These are phyloP conservation scores for Ptilorrhoa leucosticta DNA, from an alignment of 2,113 vertebrate species.

Conservation along the genomic window DNA sequence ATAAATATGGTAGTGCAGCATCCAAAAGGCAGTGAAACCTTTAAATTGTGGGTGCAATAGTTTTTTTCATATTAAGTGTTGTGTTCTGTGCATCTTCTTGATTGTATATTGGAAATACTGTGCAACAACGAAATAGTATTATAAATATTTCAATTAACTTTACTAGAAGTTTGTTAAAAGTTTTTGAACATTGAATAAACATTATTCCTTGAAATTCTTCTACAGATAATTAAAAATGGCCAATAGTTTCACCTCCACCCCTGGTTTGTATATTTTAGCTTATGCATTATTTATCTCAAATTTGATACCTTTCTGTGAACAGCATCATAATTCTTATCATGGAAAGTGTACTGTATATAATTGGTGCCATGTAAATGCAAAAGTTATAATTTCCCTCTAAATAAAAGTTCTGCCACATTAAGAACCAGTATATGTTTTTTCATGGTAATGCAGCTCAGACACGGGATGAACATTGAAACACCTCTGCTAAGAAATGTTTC, in stretches of 20 bases:
- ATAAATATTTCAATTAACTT: constrained; percentile 80
- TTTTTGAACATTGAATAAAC: constrained; percentile 80
- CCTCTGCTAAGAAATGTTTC: not conserved
- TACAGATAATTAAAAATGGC: constrained; percentile 57
- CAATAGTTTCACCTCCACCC: constrained; percentile 19
- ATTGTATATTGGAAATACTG: constrained; percentile 83
- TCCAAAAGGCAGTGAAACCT: constrained; percentile 75
- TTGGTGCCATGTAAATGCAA: constrained; percentile 72
- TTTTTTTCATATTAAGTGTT: constrained; percentile 66
- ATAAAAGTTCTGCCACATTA: constrained; percentile 74
- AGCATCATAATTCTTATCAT: constrained; percentile 59
- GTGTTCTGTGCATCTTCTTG: constrained; percentile 72
- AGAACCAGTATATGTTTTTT: not conserved
- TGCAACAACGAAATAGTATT: constrained; percentile 77
- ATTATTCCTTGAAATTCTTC: constrained; percentile 75
- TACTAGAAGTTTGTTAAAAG: constrained; percentile 82
- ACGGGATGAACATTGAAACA: not conserved
- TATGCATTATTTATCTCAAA: constrained; percentile 51
- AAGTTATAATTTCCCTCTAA: constrained; percentile 68
- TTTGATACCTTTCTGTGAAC: constrained; percentile 65
- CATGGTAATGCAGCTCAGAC: not conserved
- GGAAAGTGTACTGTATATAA: constrained; percentile 71
- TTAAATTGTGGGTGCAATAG: constrained; percentile 85
- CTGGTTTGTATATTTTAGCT: constrained; percentile 57
- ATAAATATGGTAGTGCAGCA: constrained; percentile 73